Percentiles rank a stretch among this genome's conserved stretches.
phyloP scores from a whole-genome alignment of 2,797 vertebrate genomes.

The Caiman crocodilus region DNA sequence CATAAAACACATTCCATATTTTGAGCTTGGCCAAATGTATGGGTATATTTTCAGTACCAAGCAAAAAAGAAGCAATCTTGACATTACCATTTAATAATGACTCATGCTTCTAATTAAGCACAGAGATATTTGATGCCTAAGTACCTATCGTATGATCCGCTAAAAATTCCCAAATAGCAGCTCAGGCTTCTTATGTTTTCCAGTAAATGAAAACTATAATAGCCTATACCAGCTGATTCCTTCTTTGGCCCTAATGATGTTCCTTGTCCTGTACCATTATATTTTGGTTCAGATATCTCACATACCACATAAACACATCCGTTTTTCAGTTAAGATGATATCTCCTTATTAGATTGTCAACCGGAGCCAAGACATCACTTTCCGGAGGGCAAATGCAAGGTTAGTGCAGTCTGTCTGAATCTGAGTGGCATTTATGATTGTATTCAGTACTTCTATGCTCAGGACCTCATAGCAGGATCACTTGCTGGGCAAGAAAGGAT shows the following conservation, averaged over 20 bases:
- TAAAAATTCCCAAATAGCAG: background rate
- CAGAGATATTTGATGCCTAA: background rate
- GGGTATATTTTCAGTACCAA: background rate
- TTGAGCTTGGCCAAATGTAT: background rate
- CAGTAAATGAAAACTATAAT: background rate
- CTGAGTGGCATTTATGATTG: background rate
- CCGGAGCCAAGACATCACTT: background rate
- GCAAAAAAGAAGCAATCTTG: background rate
- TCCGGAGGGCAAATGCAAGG: background rate
- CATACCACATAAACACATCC: background rate
- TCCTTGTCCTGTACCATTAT: fast-evolving
- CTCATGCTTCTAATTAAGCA: background rate
- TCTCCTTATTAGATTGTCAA: background rate
- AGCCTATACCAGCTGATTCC: background rate
- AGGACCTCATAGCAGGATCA: background rate
- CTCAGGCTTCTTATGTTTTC: background rate
- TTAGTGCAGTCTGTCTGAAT: background rate
- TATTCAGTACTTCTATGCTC: background rate
- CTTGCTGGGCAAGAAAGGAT: background rate
- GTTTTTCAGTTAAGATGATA: background rate
- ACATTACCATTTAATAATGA: background rate
- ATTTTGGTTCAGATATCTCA: background rate
- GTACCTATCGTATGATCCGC: background rate
- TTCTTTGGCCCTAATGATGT: background rate
- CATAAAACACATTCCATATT: background rate